These are phyloP conservation scores for Microchirus variegatus DNA, from an alignment of 2,797 vertebrate species.

Conservation along the genomic window DNA sequence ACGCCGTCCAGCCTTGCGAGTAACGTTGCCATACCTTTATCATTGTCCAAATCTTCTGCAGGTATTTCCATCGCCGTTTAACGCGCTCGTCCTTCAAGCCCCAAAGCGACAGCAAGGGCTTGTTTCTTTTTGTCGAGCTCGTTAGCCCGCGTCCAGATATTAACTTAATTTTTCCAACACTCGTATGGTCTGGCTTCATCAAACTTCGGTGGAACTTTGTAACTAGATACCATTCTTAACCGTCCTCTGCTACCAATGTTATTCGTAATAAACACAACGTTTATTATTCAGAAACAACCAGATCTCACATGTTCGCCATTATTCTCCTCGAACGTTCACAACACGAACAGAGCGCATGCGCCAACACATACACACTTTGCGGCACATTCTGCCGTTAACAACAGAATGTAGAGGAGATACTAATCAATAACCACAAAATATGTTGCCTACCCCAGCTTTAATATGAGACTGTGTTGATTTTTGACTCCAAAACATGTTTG, in stretches of 20 bases:
- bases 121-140: slow-evolving; percentile 13
- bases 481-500: neutral
- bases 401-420: too few relatives aligned
- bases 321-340: too few relatives aligned
- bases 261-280: neutral
- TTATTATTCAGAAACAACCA: too few relatives aligned
- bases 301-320: too few relatives aligned
- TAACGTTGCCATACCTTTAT: slow-evolving; percentile 3
- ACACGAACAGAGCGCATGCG: too few relatives aligned
- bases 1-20: neutral
- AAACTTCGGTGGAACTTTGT: neutral
- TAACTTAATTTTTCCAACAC: neutral
- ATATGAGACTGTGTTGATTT: neutral
- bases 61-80: slow-evolving; percentile 5
- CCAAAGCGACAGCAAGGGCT: neutral
- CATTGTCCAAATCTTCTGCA: neutral
- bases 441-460: too few relatives aligned
- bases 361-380: neutral
- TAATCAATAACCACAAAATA: too few relatives aligned
- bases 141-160: neutral
- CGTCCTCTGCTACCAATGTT: slow-evolving; percentile 5
- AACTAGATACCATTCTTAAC: neutral
- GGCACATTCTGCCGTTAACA: too few relatives aligned
- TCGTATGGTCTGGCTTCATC: neutral
- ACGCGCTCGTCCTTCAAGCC: neutral